Conservation (phyloP, 2,797 vertebrate species). For the Microctenopoma lineatum region DNA sequence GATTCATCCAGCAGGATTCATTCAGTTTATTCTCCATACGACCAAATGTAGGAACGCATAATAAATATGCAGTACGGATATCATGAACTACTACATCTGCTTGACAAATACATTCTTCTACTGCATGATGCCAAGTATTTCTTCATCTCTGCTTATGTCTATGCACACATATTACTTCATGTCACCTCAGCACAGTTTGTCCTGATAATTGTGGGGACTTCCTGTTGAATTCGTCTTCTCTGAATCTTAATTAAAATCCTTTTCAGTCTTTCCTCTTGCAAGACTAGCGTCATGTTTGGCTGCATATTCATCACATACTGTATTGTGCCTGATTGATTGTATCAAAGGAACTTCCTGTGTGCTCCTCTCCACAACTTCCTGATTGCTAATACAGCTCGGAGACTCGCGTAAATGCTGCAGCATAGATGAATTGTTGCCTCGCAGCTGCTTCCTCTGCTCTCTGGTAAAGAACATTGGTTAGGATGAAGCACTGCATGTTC, state of each 20-base stretch:
- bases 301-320: constrained; percentile 66
- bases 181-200: no score
- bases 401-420: constrained; percentile 44
- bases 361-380: constrained; percentile 62
- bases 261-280: constrained; percentile 47
- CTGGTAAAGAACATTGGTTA: constrained; percentile 24
- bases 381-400: constrained; percentile 60
- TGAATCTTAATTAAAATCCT: constrained; percentile 62
- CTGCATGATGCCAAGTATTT: neutral
- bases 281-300: constrained; percentile 43
- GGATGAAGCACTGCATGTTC: constrained; percentile 4
- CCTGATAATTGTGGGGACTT: no score
- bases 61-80: neutral
- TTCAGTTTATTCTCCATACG: neutral
- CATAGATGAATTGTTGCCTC: constrained; percentile 46
- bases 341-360: constrained; percentile 68
- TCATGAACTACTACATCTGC: neutral
- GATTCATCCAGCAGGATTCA: neutral
- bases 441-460: constrained; percentile 59
- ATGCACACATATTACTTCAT: constrained; percentile 18
- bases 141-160: constrained; percentile 9
- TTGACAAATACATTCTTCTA: constrained; percentile 1
- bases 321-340: constrained; percentile 66
- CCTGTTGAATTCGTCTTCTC: constrained; percentile 51
- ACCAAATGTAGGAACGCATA: neutral